Evolutionary conservation across 2,888 invertebrate genomes (phyloP).

Genomic region (Acleris sparsana): DNA sequence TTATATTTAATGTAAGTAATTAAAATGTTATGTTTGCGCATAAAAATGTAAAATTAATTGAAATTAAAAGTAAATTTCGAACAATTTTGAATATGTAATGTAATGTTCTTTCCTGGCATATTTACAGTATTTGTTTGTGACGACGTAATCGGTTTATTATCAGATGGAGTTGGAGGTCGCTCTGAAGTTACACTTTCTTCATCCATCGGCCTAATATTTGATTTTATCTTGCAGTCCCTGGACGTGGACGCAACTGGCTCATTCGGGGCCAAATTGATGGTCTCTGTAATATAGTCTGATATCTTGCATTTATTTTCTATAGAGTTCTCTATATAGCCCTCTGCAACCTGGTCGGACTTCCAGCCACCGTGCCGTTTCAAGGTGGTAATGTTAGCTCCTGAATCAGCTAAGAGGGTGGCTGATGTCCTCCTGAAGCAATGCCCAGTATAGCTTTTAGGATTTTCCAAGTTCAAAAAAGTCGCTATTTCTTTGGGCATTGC

Average conservation of each 20-base stretch:
- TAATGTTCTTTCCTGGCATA: neutral
- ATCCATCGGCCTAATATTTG: neutral
- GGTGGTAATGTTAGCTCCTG: too few species aligned
- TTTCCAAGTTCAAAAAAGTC: too few species aligned
- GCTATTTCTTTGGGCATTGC: too few species aligned
- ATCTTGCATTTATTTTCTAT: neutral
- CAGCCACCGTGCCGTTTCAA: too few species aligned
- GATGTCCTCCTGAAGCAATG: too few species aligned
- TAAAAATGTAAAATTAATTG: constrained; percentile 1
- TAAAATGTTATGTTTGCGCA: neutral
- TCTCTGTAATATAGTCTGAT: too few species aligned
- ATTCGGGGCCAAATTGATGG: too few species aligned
- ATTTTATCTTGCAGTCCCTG: neutral
- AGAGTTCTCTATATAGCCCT: neutral
- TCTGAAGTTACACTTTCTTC: neutral
- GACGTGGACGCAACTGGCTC: too few species aligned
- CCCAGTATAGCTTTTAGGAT: too few species aligned
- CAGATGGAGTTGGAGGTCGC: neutral
- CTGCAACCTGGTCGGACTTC: too few species aligned
- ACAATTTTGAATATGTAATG: neutral
- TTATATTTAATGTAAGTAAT: constrained; percentile 2
- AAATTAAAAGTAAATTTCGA: constrained; percentile 1
- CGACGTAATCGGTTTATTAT: neutral
- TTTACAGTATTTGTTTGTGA: neutral
- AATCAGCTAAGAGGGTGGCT: too few species aligned